phyloP scores from a whole-genome alignment of 2,888 invertebrate species.

The Tryphoninae sp. region DNA sequence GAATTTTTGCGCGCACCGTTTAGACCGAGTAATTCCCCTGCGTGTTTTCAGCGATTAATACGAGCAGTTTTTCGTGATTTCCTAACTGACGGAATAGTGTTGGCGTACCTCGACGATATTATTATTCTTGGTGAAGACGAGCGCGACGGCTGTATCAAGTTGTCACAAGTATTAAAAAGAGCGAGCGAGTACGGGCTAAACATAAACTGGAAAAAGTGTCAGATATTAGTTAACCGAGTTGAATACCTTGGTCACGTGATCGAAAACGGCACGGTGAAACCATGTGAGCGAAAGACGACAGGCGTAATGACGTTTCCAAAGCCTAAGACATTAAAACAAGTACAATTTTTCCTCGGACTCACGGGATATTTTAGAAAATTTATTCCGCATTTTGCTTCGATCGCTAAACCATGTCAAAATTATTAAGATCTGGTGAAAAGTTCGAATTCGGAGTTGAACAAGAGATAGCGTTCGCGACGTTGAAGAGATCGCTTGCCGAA shows the following conservation, averaged over 20 bases:
- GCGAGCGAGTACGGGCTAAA: conserved; percentile 10
- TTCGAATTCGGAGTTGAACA: too few relatives aligned
- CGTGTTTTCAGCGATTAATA: conserved; percentile 18
- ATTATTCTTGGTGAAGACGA: conserved; percentile 9
- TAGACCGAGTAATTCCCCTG: conserved; percentile 10
- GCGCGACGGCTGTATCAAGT: background rate
- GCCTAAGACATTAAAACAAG: background rate
- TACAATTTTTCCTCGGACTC: background rate
- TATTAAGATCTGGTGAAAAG: too few relatives aligned
- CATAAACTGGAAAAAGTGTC: conserved; percentile 22
- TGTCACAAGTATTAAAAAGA: background rate
- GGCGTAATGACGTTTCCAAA: background rate
- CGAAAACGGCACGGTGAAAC: background rate
- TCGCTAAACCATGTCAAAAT: too few relatives aligned
- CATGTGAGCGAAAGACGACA: background rate
- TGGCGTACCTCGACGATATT: conserved; percentile 15
- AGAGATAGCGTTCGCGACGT: too few relatives aligned
- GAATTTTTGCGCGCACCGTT: conserved; percentile 22
- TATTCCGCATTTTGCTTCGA: too few relatives aligned
- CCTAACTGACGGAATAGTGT: background rate
- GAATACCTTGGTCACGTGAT: conserved; percentile 2
- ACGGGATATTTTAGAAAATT: conserved; percentile 46
- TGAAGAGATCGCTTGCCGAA: too few relatives aligned
- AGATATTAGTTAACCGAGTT: background rate
- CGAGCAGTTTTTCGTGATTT: too few relatives aligned